These are phyloP conservation scores for Graphium colonna DNA, from an alignment of 2,888 invertebrate genomes.

Conservation along the genomic window DNA sequence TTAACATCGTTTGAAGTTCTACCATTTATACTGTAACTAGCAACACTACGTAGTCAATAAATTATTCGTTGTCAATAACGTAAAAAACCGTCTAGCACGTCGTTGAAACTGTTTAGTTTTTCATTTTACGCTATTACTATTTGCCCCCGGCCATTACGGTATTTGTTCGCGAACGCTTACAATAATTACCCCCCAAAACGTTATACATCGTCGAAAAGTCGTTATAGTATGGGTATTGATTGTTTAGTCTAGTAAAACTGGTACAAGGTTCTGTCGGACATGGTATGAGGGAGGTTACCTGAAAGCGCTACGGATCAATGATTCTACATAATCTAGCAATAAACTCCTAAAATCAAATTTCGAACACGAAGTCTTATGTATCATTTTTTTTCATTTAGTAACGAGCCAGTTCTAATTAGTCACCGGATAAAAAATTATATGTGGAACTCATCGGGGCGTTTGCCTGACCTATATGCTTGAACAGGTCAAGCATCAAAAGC, in stretches of 20 bases:
- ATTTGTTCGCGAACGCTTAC: not conserved
- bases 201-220: not conserved
- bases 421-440: conserved; percentile 1
- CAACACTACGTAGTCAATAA: not conserved
- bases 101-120: no score
- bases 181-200: not conserved
- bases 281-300: not conserved
- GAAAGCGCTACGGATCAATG: not conserved
- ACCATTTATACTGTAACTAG: no score
- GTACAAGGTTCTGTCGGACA: conserved; percentile 17
- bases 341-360: no score
- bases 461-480: conserved; percentile 13
- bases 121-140: not conserved
- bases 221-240: conserved; percentile 10
- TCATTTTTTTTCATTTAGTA: not conserved
- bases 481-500: conserved; percentile 15
- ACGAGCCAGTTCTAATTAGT: not conserved
- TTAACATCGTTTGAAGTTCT: no score
- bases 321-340: not conserved
- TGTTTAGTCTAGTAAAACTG: conserved; percentile 12
- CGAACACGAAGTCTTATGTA: not conserved
- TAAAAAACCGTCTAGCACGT: not conserved
- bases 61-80: not conserved
- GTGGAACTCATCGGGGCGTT: not conserved
- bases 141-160: not conserved